A percentile compares a stretch with the other conserved stretches of the same genome.
These are phyloP conservation scores for Ictalurus furcatus DNA, from an alignment of 2,113 vertebrate genomes.

Conservation along the genomic window DNA sequence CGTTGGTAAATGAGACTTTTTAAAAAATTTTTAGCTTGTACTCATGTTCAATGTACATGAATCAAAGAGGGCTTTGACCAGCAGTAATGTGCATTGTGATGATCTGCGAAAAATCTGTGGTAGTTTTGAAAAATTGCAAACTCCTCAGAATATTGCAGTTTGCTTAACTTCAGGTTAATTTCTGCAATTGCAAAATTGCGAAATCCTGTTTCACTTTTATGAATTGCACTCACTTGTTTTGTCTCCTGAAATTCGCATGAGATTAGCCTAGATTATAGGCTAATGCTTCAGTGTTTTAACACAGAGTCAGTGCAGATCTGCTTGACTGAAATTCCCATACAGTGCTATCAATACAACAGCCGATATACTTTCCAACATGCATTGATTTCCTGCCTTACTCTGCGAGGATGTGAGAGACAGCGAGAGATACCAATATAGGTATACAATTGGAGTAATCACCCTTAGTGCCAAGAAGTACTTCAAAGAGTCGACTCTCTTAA, in stretches of 20 bases:
- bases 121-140: too few relatives aligned
- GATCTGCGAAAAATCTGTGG: too few relatives aligned
- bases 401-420: constrained; percentile 20
- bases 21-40: too few relatives aligned
- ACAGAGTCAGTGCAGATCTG: neutral
- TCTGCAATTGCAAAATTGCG: too few relatives aligned
- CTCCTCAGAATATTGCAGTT: too few relatives aligned
- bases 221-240: neutral
- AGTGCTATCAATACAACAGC: constrained; percentile 19
- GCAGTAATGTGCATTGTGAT: too few relatives aligned
- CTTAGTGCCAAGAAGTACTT: constrained; percentile 8
- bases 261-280: neutral
- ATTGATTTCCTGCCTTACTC: constrained; percentile 38
- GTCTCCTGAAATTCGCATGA: neutral
- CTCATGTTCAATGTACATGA: too few relatives aligned
- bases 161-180: too few relatives aligned
- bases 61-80: too few relatives aligned
- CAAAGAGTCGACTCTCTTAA: constrained; percentile 8
- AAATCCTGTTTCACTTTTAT: neutral
- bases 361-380: constrained; percentile 1
- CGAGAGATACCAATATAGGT: neutral
- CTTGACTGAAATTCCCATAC: constrained; percentile 20
- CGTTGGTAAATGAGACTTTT: too few relatives aligned
- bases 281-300: neutral
- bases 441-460: constrained; percentile 28